Evolutionary conservation across 2,797 vertebrate species (phyloP).

Genomic region (Synaphobranchus kaupii): DNA sequence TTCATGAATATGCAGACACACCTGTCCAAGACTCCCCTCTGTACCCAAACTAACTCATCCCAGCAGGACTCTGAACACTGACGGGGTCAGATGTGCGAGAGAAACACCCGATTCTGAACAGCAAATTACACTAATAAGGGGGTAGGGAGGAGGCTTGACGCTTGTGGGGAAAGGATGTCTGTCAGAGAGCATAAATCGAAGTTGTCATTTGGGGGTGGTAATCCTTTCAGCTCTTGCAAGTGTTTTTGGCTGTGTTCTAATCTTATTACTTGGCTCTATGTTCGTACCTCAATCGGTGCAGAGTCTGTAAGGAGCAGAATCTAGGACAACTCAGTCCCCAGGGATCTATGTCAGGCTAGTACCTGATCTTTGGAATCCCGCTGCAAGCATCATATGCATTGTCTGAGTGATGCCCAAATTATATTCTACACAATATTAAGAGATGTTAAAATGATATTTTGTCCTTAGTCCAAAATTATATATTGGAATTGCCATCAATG

Average conservation of each 20-base stretch:
- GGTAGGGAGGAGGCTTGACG: not conserved
- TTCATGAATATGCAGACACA: slow-evolving; percentile 33
- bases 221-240: slow-evolving; percentile 32
- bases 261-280: slow-evolving; percentile 31
- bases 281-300: not conserved
- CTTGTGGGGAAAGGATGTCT: not conserved
- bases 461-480: not conserved
- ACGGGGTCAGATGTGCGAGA: not conserved
- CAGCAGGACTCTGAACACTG: not conserved
- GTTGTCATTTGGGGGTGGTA: not conserved
- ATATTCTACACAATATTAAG: not conserved
- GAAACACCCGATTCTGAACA: not conserved
- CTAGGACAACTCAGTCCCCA: not conserved
- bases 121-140: not conserved
- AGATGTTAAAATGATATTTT: not conserved
- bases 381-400: not conserved
- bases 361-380: not conserved
- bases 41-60: slow-evolving; percentile 5
- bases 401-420: not conserved
- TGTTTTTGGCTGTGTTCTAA: slow-evolving; percentile 23
- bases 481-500: not conserved
- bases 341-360: not conserved
- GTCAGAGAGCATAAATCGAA: not conserved
- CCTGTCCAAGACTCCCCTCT: slow-evolving; percentile 18
- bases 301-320: not conserved